Evolutionary conservation across 2,113 vertebrate genomes (phyloP), one percentile per base, ranked within the genome.

Genomic region (Sprattus sprattus): DNA sequence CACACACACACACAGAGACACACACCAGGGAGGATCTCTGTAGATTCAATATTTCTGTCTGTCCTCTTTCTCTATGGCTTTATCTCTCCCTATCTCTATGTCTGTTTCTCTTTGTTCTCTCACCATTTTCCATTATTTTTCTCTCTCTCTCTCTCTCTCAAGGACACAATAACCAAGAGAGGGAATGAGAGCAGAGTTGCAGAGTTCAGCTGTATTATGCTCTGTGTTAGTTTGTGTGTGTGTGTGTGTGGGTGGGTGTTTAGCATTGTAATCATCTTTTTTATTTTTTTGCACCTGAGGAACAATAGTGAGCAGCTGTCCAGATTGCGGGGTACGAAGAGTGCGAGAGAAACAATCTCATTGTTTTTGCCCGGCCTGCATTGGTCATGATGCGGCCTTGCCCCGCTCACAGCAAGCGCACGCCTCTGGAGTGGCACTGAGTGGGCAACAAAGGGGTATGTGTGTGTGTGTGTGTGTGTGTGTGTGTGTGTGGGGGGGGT

Each of bases 161-260:
- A 78, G 28, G 71, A 78, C 71, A 78, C 71, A 78, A 71, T 71
- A 71, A 71, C 64, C 25, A 71, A 71, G 25, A 25, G 60, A n/a
- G 60, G 60, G n/a, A 32, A 13, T 16, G 25, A 78, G 71, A 78
- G 25, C 71, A 39, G 28, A 39, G 71, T 78, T 78, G 71, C 32
- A 78, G 25, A 78, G 71, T 44, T 71, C 64, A 22, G 50, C 67
- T 81, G 16, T 25, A 32, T 81, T 82, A 18, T 75, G 11, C 32
- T 54, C 0, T 78, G 45, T 84, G 78, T 71, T 0, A 83, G 83
- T 81, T 22, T 54, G 45, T 78, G 82, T 82, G 60, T 84, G 78
- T 28, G 60, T 57, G 44, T 47, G 52, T 78, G 2, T 67, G 45
- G 54, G 71, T 22, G 47, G 71, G 75, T 80, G 84, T 80, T 44